A percentile compares a stretch with the other conserved stretches of the same genome.
Conservation (phyloP, 1,140 invertebrate species). For the Trachymyrmex cornetzi region DNA sequence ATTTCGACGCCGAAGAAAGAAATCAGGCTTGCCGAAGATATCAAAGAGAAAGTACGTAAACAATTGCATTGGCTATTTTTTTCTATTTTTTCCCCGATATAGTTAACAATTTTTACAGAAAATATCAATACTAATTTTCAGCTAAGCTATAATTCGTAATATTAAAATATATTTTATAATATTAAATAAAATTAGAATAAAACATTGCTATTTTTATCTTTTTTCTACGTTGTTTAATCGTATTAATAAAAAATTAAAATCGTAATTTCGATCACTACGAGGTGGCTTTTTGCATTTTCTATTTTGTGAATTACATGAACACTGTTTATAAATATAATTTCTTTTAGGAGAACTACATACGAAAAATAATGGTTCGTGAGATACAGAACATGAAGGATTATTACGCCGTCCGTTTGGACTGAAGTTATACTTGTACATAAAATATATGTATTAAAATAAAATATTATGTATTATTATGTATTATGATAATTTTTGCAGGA, state of each 20-base stretch:
- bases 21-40: constrained; percentile 91
- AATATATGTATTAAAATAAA: constrained; percentile 46
- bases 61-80: neutral
- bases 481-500: constrained; percentile 73
- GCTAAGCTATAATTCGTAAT: neutral
- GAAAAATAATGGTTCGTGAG: constrained; percentile 75
- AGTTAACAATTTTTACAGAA: neutral
- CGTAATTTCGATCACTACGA: neutral
- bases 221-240: neutral
- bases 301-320: constrained; percentile 12
- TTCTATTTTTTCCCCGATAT: neutral
- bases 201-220: neutral
- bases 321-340: constrained; percentile 18
- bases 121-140: neutral
- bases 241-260: neutral
- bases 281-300: neutral
- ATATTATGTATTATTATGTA: constrained; percentile 80
- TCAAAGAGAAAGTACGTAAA: constrained; percentile 88
- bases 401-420: constrained; percentile 72
- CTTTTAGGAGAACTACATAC: constrained; percentile 75
- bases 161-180: neutral
- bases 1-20: constrained; percentile 96
- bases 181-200: constrained; percentile 5
- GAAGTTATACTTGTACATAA: constrained; percentile 75
- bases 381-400: constrained; percentile 65